Base-by-base conservation (phyloP, 2,797 vertebrate species). In the Etheostoma perlongum region DNA sequence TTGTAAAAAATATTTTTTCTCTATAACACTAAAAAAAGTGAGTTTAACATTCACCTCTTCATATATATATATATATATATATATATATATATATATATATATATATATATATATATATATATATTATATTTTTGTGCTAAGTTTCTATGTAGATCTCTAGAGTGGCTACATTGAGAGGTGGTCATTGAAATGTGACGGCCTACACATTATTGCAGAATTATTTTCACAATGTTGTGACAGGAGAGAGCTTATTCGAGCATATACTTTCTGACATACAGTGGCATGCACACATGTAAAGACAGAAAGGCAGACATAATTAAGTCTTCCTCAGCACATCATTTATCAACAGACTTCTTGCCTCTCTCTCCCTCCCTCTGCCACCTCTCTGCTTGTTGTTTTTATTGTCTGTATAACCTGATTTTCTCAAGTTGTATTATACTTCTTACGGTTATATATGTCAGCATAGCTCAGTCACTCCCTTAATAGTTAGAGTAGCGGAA, bases 401-500 rank as follows among this genome's bases (percentile, higher is more conserved):
- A 14, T 27, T 51, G 2, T 49, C 54, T 51, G 4, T 46, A n/a
- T 51, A 27, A 46, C 7, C 11, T n/a, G 42, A 23, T 15, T n/a
- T 53, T 62, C 8, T 27, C 49, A 7, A 64, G 6, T 44, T 68
- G 25, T 30, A 21, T 40, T 57, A 46, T 55, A 36, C 55, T 12
- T 48, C 11, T 72, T 71, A 19, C 63, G 74, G 61, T 74, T 83
- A 63, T 80, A 73, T 73, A 61, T 80, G 82, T 85, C 68, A 77
- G 63, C 76, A 65, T 66, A 80, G 78, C 72, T 72, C 66, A 54
- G 67, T 63, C 70, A 52, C 76, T 79, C 74, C 76, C 65, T 89
- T 82, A 83, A 92, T 74, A 79, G 65, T 81, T 64, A 81, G 78
- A 82, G 74, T 67, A 74, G 77, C 85, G 82, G 69, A 67, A 52